These are phyloP conservation scores for Callimorpha dominula DNA, from an alignment of 2,888 invertebrate species.

Conservation along the genomic window DNA sequence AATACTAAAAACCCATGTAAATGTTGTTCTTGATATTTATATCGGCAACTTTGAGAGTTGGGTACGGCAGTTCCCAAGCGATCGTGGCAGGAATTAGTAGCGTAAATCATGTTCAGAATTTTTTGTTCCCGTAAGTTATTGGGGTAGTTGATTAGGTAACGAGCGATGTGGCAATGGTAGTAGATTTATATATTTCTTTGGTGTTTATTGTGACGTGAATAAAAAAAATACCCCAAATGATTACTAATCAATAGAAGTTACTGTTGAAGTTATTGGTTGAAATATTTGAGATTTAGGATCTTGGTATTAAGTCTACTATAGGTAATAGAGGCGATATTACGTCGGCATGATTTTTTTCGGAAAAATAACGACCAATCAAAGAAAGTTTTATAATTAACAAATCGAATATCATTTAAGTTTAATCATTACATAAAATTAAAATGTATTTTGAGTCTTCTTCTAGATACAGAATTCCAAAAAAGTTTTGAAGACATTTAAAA, in stretches of 20 bases:
- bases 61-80: constrained; percentile 54
- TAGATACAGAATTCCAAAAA: not conserved
- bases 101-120: constrained; percentile 61
- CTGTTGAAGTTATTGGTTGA: not conserved
- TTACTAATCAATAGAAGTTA: not conserved
- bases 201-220: not conserved
- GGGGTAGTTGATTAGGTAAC: constrained; percentile 44
- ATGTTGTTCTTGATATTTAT: constrained; percentile 75
- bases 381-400: no score
- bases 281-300: not conserved
- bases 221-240: not conserved
- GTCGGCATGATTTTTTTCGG: not conserved
- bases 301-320: not conserved
- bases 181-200: constrained; percentile 19
- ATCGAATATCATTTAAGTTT: not conserved
- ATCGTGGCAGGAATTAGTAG: constrained; percentile 54
- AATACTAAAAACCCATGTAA: constrained; percentile 72
- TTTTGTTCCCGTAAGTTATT: constrained; percentile 45
- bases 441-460: not conserved
- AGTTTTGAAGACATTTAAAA: no score
- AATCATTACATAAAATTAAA: not conserved
- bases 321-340: not conserved
- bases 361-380: not conserved
- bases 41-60: constrained; percentile 60
- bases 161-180: constrained; percentile 33